A percentile compares a stretch with the other conserved stretches of the same genome.
These are phyloP conservation scores for Drosophila lutescens DNA, from an alignment of 2,888 invertebrate species.

Conservation along the genomic window DNA sequence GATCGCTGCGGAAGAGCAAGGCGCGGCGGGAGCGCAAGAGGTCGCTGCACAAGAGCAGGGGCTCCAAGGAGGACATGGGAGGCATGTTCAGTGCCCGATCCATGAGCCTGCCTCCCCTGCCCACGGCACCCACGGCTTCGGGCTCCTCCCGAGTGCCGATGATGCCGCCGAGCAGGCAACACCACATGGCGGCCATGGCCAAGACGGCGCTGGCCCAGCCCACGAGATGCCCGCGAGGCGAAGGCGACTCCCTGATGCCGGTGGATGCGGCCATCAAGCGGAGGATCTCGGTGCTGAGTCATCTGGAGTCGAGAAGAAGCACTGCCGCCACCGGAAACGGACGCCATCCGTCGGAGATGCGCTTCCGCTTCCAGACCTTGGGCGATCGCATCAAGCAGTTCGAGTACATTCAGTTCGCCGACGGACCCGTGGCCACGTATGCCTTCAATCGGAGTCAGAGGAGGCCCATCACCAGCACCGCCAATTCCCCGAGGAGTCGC, in stretches of 20 bases:
- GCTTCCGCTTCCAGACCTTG: constrained; percentile 40
- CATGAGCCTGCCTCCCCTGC: constrained; percentile 52
- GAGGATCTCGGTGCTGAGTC: constrained; percentile 16
- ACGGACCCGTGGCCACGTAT: constrained; percentile 51
- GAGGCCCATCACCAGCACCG: neutral
- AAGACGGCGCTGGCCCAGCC: constrained; percentile 22
- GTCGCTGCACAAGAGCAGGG: neutral
- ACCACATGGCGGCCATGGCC: constrained; percentile 48
- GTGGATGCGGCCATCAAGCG: constrained; percentile 55
- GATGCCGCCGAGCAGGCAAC: constrained; percentile 30
- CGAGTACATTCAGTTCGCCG: constrained; percentile 56
- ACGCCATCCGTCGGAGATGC: constrained; percentile 2
- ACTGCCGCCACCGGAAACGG: neutral
- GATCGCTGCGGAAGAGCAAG: neutral
- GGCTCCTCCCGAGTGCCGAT: neutral
- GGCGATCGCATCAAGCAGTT: constrained; percentile 57
- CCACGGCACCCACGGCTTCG: neutral
- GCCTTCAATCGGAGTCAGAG: constrained; percentile 45
- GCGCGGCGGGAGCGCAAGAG: constrained; percentile 2
- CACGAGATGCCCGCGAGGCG: neutral
- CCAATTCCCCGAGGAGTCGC: neutral
- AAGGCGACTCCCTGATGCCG: constrained; percentile 46
- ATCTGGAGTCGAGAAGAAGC: neutral
- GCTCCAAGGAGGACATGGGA: constrained; percentile 3
- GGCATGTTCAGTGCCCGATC: constrained; percentile 46